Evolutionary conservation across 2,888 invertebrate genomes (phyloP).

Genomic region (Amblyjoppa proteus): DNA sequence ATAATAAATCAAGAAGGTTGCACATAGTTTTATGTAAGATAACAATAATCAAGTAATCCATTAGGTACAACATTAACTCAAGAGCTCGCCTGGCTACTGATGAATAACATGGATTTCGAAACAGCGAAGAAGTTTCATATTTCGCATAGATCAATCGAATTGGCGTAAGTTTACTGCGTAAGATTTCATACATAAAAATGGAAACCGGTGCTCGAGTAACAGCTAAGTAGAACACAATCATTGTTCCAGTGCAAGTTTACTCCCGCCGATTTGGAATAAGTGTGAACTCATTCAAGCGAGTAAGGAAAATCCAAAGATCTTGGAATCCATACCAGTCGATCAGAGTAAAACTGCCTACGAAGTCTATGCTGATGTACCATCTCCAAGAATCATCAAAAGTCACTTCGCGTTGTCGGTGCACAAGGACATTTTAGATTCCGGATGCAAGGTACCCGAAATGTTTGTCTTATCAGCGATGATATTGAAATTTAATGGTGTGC

Average conservation of each 20-base stretch:
- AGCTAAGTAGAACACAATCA: background rate
- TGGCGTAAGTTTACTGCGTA: constrained; percentile 32
- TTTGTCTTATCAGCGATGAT: too few relatives aligned
- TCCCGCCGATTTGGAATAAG: constrained; percentile 34
- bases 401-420: constrained; percentile 91
- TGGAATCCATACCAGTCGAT: constrained; percentile 84
- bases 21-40: background rate
- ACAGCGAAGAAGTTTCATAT: constrained; percentile 85
- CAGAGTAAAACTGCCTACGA: constrained; percentile 88
- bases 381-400: constrained; percentile 88
- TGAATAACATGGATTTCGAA: constrained; percentile 90
- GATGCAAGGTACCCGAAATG: constrained; percentile 62
- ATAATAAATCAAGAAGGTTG: background rate
- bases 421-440: constrained; percentile 81
- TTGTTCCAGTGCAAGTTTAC: constrained; percentile 45
- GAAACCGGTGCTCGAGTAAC: background rate
- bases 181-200: background rate
- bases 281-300: constrained; percentile 75
- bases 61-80: constrained; percentile 87
- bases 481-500: too few relatives aligned
- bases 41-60: constrained; percentile 85
- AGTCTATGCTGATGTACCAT: constrained; percentile 82
- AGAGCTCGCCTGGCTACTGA: constrained; percentile 91
- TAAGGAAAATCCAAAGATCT: constrained; percentile 85
- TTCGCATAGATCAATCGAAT: constrained; percentile 22